phyloP scores from a whole-genome alignment of 2,888 invertebrate genomes.

The Seira musarum region DNA sequence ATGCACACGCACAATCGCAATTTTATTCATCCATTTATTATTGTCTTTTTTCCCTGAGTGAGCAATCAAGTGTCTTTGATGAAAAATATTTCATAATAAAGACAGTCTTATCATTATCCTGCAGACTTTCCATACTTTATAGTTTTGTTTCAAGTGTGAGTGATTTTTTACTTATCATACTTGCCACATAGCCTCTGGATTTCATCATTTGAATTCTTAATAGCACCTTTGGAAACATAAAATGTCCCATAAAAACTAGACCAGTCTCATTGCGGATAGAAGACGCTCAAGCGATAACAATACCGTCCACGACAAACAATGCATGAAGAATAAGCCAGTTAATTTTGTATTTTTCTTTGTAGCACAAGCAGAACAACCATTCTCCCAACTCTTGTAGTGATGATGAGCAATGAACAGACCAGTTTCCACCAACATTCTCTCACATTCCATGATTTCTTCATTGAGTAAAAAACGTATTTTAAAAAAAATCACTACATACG shows the following conservation, averaged over 20 bases:
- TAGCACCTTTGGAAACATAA: background rate
- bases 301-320: conserved; percentile 25
- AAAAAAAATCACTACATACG: conserved; percentile 17
- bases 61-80: conserved; percentile 24
- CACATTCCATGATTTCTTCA: conserved; percentile 46
- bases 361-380: conserved; percentile 1
- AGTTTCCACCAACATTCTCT: conserved; percentile 22
- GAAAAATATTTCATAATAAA: background rate
- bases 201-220: background rate
- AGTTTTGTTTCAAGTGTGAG: background rate
- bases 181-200: background rate
- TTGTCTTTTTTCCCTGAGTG: conserved; percentile 36
- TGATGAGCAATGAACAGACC: conserved; percentile 39
- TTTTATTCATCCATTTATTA: conserved; percentile 1
- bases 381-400: background rate
- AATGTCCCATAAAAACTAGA: background rate
- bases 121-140: conserved; percentile 29
- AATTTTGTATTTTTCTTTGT: background rate
- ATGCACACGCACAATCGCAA: background rate
- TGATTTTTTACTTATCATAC: too few relatives aligned
- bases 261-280: background rate
- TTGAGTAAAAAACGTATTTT: too few relatives aligned
- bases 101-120: conserved; percentile 9
- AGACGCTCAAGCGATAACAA: conserved; percentile 6
- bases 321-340: conserved; percentile 3